Percentiles rank a stretch among this genome's conserved stretches.
phyloP scores from a whole-genome alignment of 1,140 invertebrate genomes.

The Bacillus rossius region DNA sequence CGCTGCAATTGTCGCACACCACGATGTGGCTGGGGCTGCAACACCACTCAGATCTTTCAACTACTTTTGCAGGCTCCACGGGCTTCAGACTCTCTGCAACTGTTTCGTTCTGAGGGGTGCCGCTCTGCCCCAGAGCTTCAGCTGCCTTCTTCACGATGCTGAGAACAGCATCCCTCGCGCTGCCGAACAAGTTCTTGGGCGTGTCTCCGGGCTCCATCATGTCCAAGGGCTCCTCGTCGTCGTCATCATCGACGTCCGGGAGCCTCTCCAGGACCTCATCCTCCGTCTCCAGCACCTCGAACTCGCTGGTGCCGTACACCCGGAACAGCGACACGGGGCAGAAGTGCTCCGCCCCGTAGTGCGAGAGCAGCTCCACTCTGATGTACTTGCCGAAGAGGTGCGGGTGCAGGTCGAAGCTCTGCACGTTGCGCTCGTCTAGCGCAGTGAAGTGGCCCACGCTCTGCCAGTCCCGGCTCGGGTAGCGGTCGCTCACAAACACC shows the following conservation, averaged over 20 bases:
- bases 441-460: constrained; percentile 81
- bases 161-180: constrained; percentile 77
- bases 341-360: constrained; percentile 95
- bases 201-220: constrained; percentile 42
- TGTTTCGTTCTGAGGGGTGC: not conserved
- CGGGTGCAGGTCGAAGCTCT: constrained; percentile 74
- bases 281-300: constrained; percentile 72
- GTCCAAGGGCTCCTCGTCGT: constrained; percentile 43
- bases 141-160: constrained; percentile 86
- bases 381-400: constrained; percentile 77
- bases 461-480: constrained; percentile 89
- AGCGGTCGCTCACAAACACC: constrained; percentile 83
- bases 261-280: constrained; percentile 38
- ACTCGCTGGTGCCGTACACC: constrained; percentile 87
- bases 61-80: too few species aligned
- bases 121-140: constrained; percentile 34
- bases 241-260: constrained; percentile 53
- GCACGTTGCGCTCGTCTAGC: constrained; percentile 78
- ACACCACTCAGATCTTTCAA: constrained; percentile 44
- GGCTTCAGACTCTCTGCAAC: too few species aligned
- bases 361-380: constrained; percentile 75
- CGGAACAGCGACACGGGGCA: constrained; percentile 92
- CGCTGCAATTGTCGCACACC: constrained; percentile 63
- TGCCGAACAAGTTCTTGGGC: constrained; percentile 69
- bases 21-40: constrained; percentile 60